Percentiles rank a stretch among this genome's conserved stretches.
Conservation (phyloP, 2,113 vertebrate genomes). For the Sinocyclocheilus anshuiensis region DNA sequence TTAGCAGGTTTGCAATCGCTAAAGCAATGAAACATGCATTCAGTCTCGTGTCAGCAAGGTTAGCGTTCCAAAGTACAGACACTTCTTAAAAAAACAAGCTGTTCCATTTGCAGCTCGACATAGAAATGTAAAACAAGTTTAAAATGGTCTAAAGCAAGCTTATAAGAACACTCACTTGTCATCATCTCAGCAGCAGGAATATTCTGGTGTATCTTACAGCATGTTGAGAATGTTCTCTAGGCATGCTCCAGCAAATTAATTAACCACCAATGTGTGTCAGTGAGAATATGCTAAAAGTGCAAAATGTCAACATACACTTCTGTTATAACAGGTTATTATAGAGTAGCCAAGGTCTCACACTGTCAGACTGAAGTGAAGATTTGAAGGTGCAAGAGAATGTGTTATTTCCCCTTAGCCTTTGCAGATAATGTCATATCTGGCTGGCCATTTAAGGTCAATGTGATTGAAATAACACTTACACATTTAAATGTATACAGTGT, state of each 20-base stretch:
- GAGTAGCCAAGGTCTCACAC: slow-evolving; percentile 6
- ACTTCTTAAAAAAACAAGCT: not conserved
- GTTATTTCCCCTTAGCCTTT: slow-evolving; percentile 4
- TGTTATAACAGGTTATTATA: not conserved
- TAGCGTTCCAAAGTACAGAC: not conserved
- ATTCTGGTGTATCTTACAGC: not conserved
- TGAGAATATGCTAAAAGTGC: not conserved
- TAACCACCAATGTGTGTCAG: not conserved
- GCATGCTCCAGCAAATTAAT: not conserved
- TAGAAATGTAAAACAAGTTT: slow-evolving; percentile 5
- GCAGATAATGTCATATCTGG: slow-evolving; percentile 3
- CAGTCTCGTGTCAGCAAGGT: not conserved
- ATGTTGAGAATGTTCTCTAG: not conserved
- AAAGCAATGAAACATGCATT: not conserved
- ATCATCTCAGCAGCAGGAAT: not conserved
- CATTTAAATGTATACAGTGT: not conserved
- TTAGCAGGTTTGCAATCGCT: not conserved
- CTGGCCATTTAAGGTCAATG: not conserved
- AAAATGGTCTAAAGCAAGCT: slow-evolving; percentile 3
- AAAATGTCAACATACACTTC: not conserved
- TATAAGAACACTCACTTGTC: not conserved
- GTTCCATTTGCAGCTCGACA: not conserved
- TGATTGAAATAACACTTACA: not conserved
- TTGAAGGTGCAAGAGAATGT: not conserved
- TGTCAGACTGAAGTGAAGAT: not conserved